Percentiles rank a stretch among this genome's conserved stretches.
Conservation (phyloP, 92 coral and sea anemone genomes). For the Epizoanthus illoricatus region DNA sequence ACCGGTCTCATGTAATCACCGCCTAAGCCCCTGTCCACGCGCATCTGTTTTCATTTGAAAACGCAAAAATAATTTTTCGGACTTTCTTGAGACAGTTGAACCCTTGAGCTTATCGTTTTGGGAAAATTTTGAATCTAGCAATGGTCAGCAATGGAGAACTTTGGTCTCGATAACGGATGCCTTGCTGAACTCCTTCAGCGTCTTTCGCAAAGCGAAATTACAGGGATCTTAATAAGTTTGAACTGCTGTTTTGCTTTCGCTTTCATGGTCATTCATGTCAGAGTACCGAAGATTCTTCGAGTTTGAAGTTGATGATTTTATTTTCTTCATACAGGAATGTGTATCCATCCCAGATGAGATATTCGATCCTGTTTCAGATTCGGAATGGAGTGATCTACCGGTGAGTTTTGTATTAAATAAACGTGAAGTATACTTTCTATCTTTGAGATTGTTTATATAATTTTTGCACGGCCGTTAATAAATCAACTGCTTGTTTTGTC, state of each 20-base stretch:
- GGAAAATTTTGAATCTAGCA: background rate
- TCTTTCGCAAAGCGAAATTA: background rate
- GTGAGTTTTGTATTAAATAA: background rate
- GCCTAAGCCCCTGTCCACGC: no score
- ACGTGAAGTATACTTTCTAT: background rate
- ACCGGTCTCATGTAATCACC: no score
- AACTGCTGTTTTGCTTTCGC: background rate
- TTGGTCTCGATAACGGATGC: background rate
- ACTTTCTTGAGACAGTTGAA: background rate
- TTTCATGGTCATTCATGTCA: background rate
- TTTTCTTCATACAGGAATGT: background rate
- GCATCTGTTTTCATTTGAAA: no score
- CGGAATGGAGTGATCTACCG: background rate
- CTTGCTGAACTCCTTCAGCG: background rate
- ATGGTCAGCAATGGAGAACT: background rate
- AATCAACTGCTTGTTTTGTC: no score
- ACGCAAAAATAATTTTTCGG: no score
- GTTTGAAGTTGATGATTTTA: background rate
- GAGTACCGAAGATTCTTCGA: background rate
- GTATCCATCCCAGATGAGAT: background rate
- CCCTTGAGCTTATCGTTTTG: background rate
- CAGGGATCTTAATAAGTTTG: background rate
- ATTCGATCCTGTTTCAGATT: background rate
- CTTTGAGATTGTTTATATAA: background rate
- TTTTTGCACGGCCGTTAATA: no score